Percentiles rank a stretch among this genome's conserved stretches.
phyloP scores from a whole-genome alignment of 2,113 vertebrate genomes.

The Microcebus lehilahytsara region DNA sequence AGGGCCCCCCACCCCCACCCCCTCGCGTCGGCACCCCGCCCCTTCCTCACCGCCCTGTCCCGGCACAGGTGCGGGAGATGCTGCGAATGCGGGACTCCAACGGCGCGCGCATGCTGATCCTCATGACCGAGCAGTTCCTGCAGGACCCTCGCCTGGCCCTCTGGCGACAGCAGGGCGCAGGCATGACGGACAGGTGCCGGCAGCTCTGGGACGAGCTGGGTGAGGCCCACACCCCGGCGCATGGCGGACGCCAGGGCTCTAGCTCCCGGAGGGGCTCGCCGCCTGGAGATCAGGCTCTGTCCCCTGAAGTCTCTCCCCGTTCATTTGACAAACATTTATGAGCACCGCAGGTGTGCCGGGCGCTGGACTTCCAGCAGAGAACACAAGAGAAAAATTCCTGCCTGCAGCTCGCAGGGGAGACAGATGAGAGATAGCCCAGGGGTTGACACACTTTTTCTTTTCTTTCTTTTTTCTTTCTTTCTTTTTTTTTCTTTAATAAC shows the following conservation, averaged over 20 bases:
- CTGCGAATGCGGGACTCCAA: conserved; percentile 84
- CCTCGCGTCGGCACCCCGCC: fast-evolving
- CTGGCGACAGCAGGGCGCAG: conserved; percentile 82
- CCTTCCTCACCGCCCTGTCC: not conserved
- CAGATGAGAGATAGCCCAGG: not conserved
- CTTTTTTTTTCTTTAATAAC: not conserved
- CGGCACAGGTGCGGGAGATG: conserved; percentile 83
- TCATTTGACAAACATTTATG: not conserved
- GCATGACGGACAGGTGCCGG: conserved; percentile 84
- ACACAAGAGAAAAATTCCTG: not conserved
- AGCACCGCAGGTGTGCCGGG: not conserved
- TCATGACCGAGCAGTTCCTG: conserved; percentile 85
- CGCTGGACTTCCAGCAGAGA: not conserved
- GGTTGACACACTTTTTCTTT: not conserved
- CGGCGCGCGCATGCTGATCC: conserved; percentile 83
- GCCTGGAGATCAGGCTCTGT: not conserved
- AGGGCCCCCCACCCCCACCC: too few species aligned
- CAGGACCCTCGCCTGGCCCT: conserved; percentile 81
- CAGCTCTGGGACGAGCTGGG: conserved; percentile 86
- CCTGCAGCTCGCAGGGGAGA: not conserved
- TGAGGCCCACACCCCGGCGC: not conserved
- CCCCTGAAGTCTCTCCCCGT: not conserved
- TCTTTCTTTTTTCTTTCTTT: not conserved
- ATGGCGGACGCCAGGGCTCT: fast-evolving
- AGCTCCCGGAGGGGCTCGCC: not conserved